These are phyloP conservation scores for Dipus sagitta DNA, from an alignment of 2,797 vertebrate species.

Conservation along the genomic window DNA sequence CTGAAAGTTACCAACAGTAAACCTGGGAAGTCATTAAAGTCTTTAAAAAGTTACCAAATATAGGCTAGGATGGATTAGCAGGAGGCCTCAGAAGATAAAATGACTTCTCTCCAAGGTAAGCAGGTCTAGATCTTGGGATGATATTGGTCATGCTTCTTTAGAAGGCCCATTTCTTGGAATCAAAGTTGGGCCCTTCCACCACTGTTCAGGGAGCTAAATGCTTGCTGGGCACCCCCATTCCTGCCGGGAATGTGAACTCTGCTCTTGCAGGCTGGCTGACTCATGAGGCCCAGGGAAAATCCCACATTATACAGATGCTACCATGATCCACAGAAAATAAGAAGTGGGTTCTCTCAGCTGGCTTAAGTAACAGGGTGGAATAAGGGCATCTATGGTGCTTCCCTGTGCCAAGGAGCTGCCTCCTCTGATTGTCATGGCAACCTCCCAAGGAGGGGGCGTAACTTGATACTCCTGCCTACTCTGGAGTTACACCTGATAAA, in stretches of 20 bases:
- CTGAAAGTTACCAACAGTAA: background rate
- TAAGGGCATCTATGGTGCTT: background rate
- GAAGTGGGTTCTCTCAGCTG: background rate
- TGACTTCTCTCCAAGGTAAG: background rate
- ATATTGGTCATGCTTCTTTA: background rate
- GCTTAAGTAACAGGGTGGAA: no score
- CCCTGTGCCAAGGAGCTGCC: background rate
- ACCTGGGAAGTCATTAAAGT: background rate
- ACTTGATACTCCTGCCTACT: background rate
- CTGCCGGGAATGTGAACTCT: background rate
- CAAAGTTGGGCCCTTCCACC: background rate
- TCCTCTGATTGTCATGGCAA: background rate
- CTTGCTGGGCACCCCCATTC: background rate
- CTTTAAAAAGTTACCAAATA: background rate
- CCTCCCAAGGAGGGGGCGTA: background rate
- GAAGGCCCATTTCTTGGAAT: background rate
- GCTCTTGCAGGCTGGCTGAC: background rate
- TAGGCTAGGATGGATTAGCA: background rate
- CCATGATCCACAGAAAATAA: background rate
- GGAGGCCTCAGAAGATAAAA: background rate
- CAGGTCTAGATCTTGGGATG: background rate
- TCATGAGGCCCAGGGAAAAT: background rate
- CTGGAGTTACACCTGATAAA: fast-evolving
- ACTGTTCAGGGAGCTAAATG: background rate
- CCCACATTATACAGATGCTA: background rate